A percentile compares a stretch with the other conserved stretches of the same genome.
phyloP scores from a whole-genome alignment of 2,888 invertebrate species.

The Synergus itoensis region DNA sequence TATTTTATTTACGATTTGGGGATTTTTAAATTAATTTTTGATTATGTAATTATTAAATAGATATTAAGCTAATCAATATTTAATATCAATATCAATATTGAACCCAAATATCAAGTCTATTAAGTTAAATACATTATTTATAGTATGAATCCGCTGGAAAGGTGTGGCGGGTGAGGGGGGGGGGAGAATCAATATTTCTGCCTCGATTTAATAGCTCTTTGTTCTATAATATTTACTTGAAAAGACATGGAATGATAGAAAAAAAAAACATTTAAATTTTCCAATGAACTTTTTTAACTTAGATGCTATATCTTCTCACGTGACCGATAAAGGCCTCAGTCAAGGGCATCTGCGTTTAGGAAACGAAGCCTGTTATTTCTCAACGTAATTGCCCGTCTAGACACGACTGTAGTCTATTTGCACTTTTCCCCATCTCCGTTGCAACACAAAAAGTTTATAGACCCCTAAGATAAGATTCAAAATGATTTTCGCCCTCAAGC shows the following conservation, averaged over 20 bases:
- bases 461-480: not conserved
- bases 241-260: not conserved
- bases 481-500: slow-evolving; percentile 1
- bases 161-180: slow-evolving; percentile 2
- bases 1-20: not conserved
- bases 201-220: slow-evolving; percentile 26
- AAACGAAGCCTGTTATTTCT: slow-evolving; percentile 61
- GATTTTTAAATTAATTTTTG: not conserved
- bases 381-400: slow-evolving; percentile 61
- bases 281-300: not conserved
- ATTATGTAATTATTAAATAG: not conserved
- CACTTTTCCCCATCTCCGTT: slow-evolving; percentile 23
- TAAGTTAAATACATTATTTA: not conserved
- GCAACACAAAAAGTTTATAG: slow-evolving; percentile 24
- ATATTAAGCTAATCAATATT: no score
- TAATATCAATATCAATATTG: no score
- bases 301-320: not conserved
- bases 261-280: not conserved
- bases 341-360: slow-evolving; percentile 47
- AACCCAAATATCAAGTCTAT: not conserved
- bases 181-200: slow-evolving; percentile 29
- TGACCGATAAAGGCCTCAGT: not conserved
- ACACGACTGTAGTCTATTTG: slow-evolving; percentile 29
- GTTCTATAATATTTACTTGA: not conserved
- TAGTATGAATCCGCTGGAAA: slow-evolving; percentile 39